These are phyloP conservation scores for Meiosimyza platycephala DNA, from an alignment of 2,888 invertebrate genomes.

Conservation along the genomic window DNA sequence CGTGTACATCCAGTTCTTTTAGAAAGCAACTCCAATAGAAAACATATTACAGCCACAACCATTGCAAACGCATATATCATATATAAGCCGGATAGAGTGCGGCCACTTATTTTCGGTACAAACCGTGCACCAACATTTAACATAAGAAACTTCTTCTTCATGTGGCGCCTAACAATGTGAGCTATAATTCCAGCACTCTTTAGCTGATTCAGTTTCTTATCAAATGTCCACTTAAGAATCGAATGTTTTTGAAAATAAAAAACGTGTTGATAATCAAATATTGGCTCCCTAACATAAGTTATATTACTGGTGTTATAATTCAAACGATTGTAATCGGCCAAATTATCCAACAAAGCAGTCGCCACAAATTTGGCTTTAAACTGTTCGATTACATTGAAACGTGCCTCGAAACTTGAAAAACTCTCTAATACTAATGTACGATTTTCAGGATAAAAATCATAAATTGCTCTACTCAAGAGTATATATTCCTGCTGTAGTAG, in stretches of 20 bases:
- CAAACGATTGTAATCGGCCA: slow-evolving; percentile 46
- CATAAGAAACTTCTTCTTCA: slow-evolving; percentile 2
- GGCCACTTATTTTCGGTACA: slow-evolving; percentile 17
- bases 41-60: slow-evolving; percentile 17
- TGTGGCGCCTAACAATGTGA: slow-evolving; percentile 11
- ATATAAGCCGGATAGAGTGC: slow-evolving; percentile 16
- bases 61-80: slow-evolving; percentile 24
- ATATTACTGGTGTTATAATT: slow-evolving; percentile 43
- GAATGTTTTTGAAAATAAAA: slow-evolving; percentile 53
- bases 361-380: background rate
- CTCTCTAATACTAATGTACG: slow-evolving; percentile 36
- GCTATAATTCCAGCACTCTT: slow-evolving; percentile 47
- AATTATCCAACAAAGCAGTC: slow-evolving; percentile 25
- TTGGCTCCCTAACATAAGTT: slow-evolving; percentile 49
- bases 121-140: background rate
- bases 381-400: slow-evolving; percentile 38
- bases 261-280: slow-evolving; percentile 50
- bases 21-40: slow-evolving; percentile 9
- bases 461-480: slow-evolving; percentile 41
- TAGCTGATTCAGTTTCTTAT: slow-evolving; percentile 50
- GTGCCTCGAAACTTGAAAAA: slow-evolving; percentile 32
- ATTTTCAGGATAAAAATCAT: slow-evolving; percentile 49
- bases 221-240: slow-evolving; percentile 46
- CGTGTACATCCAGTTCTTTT: too few relatives aligned
- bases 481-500: slow-evolving; percentile 48